Conservation (phyloP, 2,888 invertebrate genomes). For the Folsomia candida region DNA sequence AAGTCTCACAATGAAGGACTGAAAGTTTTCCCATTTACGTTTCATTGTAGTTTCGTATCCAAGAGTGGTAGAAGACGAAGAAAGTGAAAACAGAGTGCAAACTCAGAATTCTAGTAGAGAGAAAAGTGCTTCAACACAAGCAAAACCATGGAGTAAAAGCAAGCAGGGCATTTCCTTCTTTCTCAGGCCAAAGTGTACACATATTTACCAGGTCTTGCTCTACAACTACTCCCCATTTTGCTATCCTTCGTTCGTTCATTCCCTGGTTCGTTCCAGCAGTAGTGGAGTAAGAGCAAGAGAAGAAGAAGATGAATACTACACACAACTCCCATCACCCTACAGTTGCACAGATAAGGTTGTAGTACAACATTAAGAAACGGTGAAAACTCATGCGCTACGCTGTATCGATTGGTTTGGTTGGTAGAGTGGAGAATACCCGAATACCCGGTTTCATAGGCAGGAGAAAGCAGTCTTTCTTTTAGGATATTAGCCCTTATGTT, state of each 20-base stretch:
- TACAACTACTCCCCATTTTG: too few relatives aligned
- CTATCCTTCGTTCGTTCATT: too few relatives aligned
- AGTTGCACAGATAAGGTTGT: background rate
- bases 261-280: background rate
- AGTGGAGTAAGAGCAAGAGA: background rate
- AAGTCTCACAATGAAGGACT: too few relatives aligned
- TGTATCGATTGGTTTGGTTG: conserved; percentile 10
- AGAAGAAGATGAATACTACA: too few relatives aligned
- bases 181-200: too few relatives aligned
- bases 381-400: conserved; percentile 15
- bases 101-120: background rate
- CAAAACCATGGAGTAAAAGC: too few relatives aligned
- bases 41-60: background rate
- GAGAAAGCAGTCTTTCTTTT: conserved; percentile 9
- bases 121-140: too few relatives aligned
- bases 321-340: background rate
- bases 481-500: conserved; percentile 10
- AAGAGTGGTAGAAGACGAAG: background rate
- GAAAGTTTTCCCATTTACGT: conserved; percentile 4
- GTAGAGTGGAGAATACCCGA: too few relatives aligned
- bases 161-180: too few relatives aligned
- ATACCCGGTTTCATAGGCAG: conserved; percentile 20
- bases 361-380: background rate
- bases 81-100: background rate
- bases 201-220: too few relatives aligned